Base-by-base conservation (phyloP, 2,113 vertebrate genomes). In the Furnarius figulus region DNA sequence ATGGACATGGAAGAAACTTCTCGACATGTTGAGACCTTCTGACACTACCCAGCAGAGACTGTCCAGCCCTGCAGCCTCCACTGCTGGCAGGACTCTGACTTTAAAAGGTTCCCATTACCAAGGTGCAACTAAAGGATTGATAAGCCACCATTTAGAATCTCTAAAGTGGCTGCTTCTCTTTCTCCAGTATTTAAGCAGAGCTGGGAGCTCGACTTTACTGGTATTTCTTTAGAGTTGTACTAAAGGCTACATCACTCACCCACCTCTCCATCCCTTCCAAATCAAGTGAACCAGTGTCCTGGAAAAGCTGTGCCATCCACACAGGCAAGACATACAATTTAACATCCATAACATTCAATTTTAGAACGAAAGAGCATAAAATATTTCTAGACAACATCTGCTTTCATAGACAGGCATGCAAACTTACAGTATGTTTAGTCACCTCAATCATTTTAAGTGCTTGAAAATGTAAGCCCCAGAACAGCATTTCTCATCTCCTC, bases 291-390 rank as follows among this genome's bases (percentile, higher is more conserved):
- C 23, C 58, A 18, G 24, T 4, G 5, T 62, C 59, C 80, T 50
- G 74, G 40, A 85, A 84, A 85, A 77, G 79, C 61, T 75, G 52
- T 12, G 71, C 39, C 81, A 63, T 8, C 10, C 13, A 62, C 47
- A 63, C 17, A 91, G 58, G 10, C 55, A 59, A 80, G n/a, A 39
- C 44, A 53, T 31, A 47, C 72, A 84, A 40, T 78, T 93, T 82
- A 74, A 75, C 2, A 0, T 49, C 59, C 65, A 21, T 71, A 74
- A 76, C 74, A 68, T 75, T 72, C 93, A 46, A 88, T 85, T 93
- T 93, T 74, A 95, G 84, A 92, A 78, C 47, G 44, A 62, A 87
- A 77, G 42, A 76, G n/a, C 75, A 76, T 92, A 68, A 93, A 92
- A 77, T 67, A 93, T 63, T 86, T 89, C 88, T 68, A 89, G 59